Conservation (phyloP, 2,888 invertebrate genomes). For the Synanthedon vespiformis region DNA sequence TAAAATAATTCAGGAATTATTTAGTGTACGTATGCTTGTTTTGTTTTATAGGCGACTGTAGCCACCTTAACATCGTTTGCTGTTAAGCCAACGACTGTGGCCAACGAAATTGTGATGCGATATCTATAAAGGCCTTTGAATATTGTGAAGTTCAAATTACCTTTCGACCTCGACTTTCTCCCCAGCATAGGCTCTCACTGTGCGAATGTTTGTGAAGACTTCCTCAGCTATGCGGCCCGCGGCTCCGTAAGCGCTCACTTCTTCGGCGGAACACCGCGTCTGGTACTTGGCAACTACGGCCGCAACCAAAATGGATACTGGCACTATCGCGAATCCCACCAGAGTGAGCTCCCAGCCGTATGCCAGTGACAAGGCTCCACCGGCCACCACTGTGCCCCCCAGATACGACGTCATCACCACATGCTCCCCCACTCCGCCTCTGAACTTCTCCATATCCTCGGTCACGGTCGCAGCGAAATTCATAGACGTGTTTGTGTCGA, state of each 20-base stretch:
- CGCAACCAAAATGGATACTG: slow-evolving; percentile 78
- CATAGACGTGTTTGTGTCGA: slow-evolving; percentile 75
- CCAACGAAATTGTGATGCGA: too few relatives aligned
- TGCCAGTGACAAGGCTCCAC: slow-evolving; percentile 75
- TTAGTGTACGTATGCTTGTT: too few relatives aligned
- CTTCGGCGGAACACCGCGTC: slow-evolving; percentile 71
- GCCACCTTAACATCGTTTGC: too few relatives aligned
- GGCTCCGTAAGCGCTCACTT: slow-evolving; percentile 76
- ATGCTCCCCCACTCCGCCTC: slow-evolving; percentile 86
- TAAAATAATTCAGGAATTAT: too few relatives aligned
- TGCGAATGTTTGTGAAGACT: slow-evolving; percentile 76
- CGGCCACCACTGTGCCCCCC: slow-evolving; percentile 75
- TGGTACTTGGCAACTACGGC: slow-evolving; percentile 80
- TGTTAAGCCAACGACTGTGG: too few relatives aligned
- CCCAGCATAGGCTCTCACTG: slow-evolving; percentile 79
- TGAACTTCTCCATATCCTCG: slow-evolving; percentile 80
- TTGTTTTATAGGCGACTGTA: too few relatives aligned
- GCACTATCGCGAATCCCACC: slow-evolving; percentile 81
- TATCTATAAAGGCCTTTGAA: too few relatives aligned
- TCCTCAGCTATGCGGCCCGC: slow-evolving; percentile 83
- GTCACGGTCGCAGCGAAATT: slow-evolving; percentile 78
- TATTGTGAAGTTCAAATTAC: slow-evolving; percentile 21
- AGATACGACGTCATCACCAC: slow-evolving; percentile 80
- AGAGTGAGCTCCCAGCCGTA: slow-evolving; percentile 88
- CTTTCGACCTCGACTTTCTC: slow-evolving; percentile 75